Base-by-base conservation (phyloP, 2,113 vertebrate species). In the Sus scrofa region DNA sequence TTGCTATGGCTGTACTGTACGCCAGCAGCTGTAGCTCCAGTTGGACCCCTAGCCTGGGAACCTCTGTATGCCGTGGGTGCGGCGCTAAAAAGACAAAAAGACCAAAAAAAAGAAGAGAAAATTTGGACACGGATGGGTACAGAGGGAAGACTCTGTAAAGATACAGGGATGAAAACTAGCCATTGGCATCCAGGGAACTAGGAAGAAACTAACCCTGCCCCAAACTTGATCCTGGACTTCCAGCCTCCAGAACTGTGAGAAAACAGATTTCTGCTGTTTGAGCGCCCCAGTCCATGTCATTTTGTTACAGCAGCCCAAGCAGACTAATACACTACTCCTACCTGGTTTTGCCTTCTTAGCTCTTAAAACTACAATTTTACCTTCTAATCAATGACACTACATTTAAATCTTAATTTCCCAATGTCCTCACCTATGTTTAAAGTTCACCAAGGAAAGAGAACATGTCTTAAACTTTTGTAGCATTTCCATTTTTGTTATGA, bases 311-410 rank as follows among this genome's bases (percentile, higher is more conserved):
- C 2, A 13, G 19, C 63, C 39, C 24, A 24, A n/a, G 30, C 65
- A 56, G 54, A 44, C 26, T 19, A 34, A 78, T 32, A 37, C 22
- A 13, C 6, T 56, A 30, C 50, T 58, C 8, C 34, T 20, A 4
- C 60, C n/a, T 63, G 26, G 24, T 11, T 30, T 34, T 62, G 24
- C 10, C 30, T 65, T 15, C 63, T 65, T 65, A 65, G 44, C 60
- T 71, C 32, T 89, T 58, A 77, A 94, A 87, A 75, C 32, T 91
- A 70, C 14, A 78, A 68, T 62, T 77, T 85, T 78, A 52, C 60
- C 81, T 85, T 62, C 37, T 52, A 37, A 32, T 52, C 54, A 78
- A 54, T 86, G 39, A 54, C 54, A 32, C 27, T 60, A 32, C 20
- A 62, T 62, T 44, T 63, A 81, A 71, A 68, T 50, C 30, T 78